Evolutionary conservation across 2,113 vertebrate genomes (phyloP), one percentile per base, ranked within the genome.

Genomic region (Meleagris gallopavo): DNA sequence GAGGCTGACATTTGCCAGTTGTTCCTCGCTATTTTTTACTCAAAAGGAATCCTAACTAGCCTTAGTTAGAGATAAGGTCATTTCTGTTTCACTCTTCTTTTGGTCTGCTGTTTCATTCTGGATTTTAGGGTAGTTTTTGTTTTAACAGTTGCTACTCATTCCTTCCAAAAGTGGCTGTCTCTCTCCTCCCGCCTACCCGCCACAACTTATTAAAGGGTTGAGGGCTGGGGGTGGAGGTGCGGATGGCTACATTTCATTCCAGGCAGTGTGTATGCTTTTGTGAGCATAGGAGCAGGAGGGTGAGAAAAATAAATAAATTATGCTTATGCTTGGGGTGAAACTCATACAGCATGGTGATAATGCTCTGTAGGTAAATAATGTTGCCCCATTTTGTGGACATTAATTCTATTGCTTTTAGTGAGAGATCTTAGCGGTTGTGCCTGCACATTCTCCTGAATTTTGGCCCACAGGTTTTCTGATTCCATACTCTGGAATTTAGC

Each of bases 1-100:
- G 89, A 96, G 36, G 55, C 82, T 96, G 94, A 95, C 91, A 96
- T 96, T 93, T 96, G 86, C 94, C 96, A 97, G 95, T 96, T 97
- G 96, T 90, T 96, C 87, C 50, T 83, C 70, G 91, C 95, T 97
- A 97, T 96, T 96, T 97, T 96, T 97, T 84, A 38, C 91, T 91
- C 66, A n/a, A 69, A 92, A 92, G 90, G 95, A 96, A 97, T 97
- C 86, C 93, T 95, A 80, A 90, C 91, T 81, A 87, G 86, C 82
- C 62, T 92, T 74, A 77, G 71, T 93, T 91, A 76, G 13, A 71
- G 86, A 65, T 93, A 86, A 93, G 94, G 95, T 96, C 60, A 90
- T 48, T 95, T 88, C 83, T 84, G 54, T 81, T 75, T 86, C 18
- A 46, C 73, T 90, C 72, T 86, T 89, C 73, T 74, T 95, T 87